Evolutionary conservation across 2,113 vertebrate species (phyloP).

Genomic region (Oenanthe oenanthe): DNA sequence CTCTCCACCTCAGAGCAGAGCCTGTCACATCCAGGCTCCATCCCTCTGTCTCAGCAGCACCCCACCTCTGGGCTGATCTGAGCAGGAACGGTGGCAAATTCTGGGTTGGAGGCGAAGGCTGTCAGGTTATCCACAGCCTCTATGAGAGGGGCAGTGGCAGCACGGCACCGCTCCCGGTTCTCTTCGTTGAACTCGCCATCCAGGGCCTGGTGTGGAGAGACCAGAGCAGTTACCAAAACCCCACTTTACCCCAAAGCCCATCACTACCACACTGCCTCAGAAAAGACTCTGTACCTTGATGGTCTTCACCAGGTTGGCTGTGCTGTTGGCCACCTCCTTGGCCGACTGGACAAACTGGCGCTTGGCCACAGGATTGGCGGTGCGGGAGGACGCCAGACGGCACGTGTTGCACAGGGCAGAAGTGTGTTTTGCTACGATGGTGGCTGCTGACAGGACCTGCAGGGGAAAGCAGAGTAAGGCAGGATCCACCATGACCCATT

Average conservation of each 20-base stretch:
- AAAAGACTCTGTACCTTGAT: constrained; percentile 85
- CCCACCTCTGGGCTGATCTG: constrained; percentile 94
- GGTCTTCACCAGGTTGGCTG: constrained; percentile 96
- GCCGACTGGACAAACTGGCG: constrained; percentile 98
- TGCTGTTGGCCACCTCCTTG: constrained; percentile 99
- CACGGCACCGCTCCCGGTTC: constrained; percentile 90
- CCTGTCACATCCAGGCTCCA: not conserved
- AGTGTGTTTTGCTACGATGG: constrained; percentile 97
- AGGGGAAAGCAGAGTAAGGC: not conserved
- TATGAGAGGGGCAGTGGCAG: constrained; percentile 90
- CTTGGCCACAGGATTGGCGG: constrained; percentile 94
- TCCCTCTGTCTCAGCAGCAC: not conserved
- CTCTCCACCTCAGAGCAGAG: not conserved
- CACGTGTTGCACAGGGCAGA: constrained; percentile 96
- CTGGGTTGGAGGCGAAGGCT: constrained; percentile 94
- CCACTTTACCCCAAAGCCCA: not conserved
- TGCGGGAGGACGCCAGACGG: constrained; percentile 92
- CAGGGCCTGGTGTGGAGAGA: constrained; percentile 79
- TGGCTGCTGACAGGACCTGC: constrained; percentile 96
- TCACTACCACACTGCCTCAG: accelerated
- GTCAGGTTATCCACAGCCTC: constrained; percentile 97
- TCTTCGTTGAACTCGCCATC: constrained; percentile 93
- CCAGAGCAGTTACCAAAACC: not conserved
- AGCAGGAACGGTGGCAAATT: constrained; percentile 93
- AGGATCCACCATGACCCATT: accelerated